Base-by-base conservation (phyloP, 2,113 vertebrate species). In the Paratilapia polleni region DNA sequence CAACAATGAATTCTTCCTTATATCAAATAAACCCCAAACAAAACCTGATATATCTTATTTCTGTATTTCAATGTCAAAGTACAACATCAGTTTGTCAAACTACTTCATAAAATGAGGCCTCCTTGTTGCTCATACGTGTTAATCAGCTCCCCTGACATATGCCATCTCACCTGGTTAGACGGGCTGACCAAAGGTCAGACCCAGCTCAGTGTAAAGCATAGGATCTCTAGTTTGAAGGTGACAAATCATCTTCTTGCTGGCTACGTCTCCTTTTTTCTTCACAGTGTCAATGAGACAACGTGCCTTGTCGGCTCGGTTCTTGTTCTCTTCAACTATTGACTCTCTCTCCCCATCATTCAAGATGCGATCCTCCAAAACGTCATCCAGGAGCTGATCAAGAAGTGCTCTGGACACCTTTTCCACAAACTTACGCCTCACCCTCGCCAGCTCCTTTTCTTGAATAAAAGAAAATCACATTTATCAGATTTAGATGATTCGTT, bases 351-450 rank as follows among this genome's bases (percentile, higher is more conserved):
- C 54, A 0, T 83, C 57, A 7, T 77, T 95, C 28, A 97, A 24
- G 20, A 97, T 84, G 0, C 0, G 0, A 1, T 78, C 60, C 0
- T 49, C 6, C 2, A 90, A 34, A 22, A 97, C 84, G 3, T 93
- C 87, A 1, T 97, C 96, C 78, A 97, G 70, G 43, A 97, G 85
- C n/a, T 63, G 62, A 0, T 81, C 73, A 12, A 97, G 80, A 2
- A 95, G 14, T 0, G 41, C 1, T 0, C 0, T 4, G 26, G 24
- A 70, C 5, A 83, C 90, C 0, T 83, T 76, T 0, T 24, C 20
- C 43, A 96, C 75, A 70, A 97, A 96, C 0, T 0, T 0, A 0
- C 0, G 11, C 4, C 95, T 92, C 52, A 92, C 77, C 0, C 10
- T 19, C 6, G 0, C 2, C 17, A 98, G 93, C 31, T 92, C 58